Evolutionary conservation across 1,140 invertebrate genomes (phyloP), one percentile per base, ranked within the genome.

Genomic region (Liolophura sinensis): DNA sequence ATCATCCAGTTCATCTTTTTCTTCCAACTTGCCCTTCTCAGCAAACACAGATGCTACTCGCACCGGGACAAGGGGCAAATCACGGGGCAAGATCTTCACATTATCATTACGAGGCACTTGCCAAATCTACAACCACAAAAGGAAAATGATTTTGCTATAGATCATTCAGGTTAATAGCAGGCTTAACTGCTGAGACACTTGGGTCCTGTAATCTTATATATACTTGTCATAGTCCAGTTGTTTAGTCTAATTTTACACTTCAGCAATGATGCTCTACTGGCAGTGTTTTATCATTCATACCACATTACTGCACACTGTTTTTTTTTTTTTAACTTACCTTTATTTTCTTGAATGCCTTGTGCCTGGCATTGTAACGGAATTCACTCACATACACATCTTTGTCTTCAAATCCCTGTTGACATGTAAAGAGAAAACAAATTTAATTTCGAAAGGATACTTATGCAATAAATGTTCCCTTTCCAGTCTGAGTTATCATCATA

Each of bases 331-430:
- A n/a, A n/a, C n/a, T 60, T 70, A 92, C 90, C 86, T 98, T 98
- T 25, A 97, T 94, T 84, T 98, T 98, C 84, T 97, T 97, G 81
- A 98, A 98, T 68, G 90, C 89, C 69, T 94, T 88, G 24, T 89
- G 89, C 76, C 90, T 91, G 0, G 92, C 90, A 67, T 91, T 93
- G 83, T 99, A 99, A 15, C 96, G 88, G 18, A 94, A 96, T 85
- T 99, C 97, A 82, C 97, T 98, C 0, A 99, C 95, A 80, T 93
- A 99, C 0, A 99, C 92, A 85, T 99, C 96, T 80, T 96, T 95
- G 65, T 97, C 94, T 1, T 90, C 87, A 80, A 95, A 93, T 78
- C 90, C 91, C 86, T 83, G 67, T 31, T 72, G 72, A 24, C 22
- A 60, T 48, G 22, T 62, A 22, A 64, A 49, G 62, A 58, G 6